Conservation (phyloP, 2,797 vertebrate species). For the Pipistrellus pipistrellus region DNA sequence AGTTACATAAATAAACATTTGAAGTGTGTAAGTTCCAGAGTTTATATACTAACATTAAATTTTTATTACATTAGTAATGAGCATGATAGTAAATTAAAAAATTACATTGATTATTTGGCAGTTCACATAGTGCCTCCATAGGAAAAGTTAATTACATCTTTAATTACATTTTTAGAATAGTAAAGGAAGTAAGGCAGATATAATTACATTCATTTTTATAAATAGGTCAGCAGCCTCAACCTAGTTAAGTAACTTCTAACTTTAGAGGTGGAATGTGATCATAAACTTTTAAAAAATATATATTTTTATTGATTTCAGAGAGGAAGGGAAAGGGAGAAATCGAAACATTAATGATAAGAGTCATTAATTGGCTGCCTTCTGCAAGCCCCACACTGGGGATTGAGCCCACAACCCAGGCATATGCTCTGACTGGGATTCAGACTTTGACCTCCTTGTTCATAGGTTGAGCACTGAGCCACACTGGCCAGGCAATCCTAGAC, state of each 20-base stretch:
- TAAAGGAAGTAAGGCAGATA: not conserved
- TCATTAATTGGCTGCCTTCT: too few species aligned
- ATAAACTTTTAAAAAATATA: not conserved
- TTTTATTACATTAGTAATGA: conserved; percentile 1
- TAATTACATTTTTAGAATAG: not conserved
- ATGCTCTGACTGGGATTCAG: too few species aligned
- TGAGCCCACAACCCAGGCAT: too few species aligned
- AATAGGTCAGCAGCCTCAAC: not conserved
- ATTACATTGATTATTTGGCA: not conserved
- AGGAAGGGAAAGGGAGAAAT: too few species aligned
- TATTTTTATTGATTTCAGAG: too few species aligned
- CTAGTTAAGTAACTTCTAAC: not conserved
- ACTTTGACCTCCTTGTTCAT: too few species aligned
- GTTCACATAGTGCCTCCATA: not conserved
- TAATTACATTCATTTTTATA: not conserved
- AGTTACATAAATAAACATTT: not conserved
- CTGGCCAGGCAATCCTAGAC: too few species aligned
- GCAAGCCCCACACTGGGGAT: too few species aligned
- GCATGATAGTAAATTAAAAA: conserved; percentile 23
- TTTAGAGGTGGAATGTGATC: not conserved
- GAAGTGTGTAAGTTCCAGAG: not conserved
- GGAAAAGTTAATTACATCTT: not conserved
- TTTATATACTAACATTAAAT: not conserved
- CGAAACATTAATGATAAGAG: too few species aligned
- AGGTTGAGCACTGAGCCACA: too few species aligned